Percentiles rank a stretch among this genome's conserved stretches.
These are phyloP conservation scores for Dorcus parallelipipedus DNA, from an alignment of 2,888 invertebrate species.

Conservation along the genomic window DNA sequence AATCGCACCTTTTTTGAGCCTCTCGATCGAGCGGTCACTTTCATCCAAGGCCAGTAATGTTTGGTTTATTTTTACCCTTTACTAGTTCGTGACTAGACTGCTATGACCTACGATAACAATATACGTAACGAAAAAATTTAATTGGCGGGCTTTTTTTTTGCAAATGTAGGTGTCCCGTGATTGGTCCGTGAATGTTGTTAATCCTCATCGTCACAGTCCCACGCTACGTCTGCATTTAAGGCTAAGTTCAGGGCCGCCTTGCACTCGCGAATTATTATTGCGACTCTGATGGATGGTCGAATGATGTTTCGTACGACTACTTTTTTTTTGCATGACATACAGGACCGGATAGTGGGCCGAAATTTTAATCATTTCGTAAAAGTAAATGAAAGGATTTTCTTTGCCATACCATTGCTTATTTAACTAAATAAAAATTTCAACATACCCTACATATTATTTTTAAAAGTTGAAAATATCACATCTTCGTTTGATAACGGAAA, in stretches of 20 bases:
- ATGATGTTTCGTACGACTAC: no score
- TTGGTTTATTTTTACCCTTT: constrained; percentile 44
- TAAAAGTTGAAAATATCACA: no score
- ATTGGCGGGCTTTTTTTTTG: constrained; percentile 28
- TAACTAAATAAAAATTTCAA: no score
- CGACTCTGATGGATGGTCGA: no score
- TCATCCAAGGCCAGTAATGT: constrained; percentile 42
- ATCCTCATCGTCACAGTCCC: constrained; percentile 7
- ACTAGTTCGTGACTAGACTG: constrained; percentile 36
- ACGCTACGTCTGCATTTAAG: constrained; percentile 25
- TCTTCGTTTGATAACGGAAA: no score
- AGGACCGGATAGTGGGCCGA: no score
- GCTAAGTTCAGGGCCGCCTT: constrained; percentile 32
- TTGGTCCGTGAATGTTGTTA: constrained; percentile 12
- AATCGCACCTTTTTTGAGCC: constrained; percentile 38
- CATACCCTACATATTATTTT: no score
- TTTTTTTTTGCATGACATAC: no score
- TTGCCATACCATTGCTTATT: no score
- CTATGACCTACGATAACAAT: constrained; percentile 42
- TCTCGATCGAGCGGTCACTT: constrained; percentile 39
- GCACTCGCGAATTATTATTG: constrained; percentile 9
- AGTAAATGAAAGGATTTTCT: no score
- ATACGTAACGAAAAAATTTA: constrained; percentile 33
- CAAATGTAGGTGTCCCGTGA: constrained; percentile 27
- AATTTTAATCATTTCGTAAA: no score